These are phyloP conservation scores for Seriola rivoliana DNA, from an alignment of 2,113 vertebrate species.

Conservation along the genomic window DNA sequence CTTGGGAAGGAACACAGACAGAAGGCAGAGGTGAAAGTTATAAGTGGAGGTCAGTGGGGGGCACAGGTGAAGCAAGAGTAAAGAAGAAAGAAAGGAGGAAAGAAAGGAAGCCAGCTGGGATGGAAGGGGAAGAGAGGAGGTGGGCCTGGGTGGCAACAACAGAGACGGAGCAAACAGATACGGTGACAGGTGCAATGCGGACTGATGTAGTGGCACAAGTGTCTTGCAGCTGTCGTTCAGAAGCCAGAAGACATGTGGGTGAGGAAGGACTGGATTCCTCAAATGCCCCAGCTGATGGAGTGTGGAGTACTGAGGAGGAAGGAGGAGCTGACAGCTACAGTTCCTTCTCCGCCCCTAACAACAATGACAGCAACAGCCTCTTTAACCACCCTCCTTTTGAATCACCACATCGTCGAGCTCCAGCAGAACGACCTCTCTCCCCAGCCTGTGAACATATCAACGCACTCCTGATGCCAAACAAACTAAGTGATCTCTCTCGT, in stretches of 20 bases:
- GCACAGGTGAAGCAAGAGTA: background rate
- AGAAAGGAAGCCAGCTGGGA: constrained; percentile 6
- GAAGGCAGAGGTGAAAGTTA: background rate
- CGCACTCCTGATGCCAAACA: constrained; percentile 32
- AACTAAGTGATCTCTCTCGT: constrained; percentile 20
- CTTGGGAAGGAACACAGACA: background rate
- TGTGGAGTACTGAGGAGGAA: constrained; percentile 69
- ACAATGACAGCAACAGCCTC: constrained; percentile 30
- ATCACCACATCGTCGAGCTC: constrained; percentile 42
- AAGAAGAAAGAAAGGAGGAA: constrained; percentile 9
- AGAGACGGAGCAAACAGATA: constrained; percentile 44
- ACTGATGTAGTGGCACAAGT: constrained; percentile 11
- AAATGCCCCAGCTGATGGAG: constrained; percentile 26
- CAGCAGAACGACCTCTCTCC: constrained; percentile 84
- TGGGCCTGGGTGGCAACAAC: constrained; percentile 31
- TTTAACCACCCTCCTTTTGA: constrained; percentile 7
- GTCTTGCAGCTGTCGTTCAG: constrained; percentile 44
- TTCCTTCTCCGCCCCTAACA: constrained; percentile 49
- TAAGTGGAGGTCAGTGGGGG: constrained; percentile 4
- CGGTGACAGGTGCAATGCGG: constrained; percentile 63
- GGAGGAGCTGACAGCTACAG: constrained; percentile 21
- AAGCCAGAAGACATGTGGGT: constrained; percentile 29
- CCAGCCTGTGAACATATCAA: constrained; percentile 64
- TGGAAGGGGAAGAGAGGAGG: constrained; percentile 36
- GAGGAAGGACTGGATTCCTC: constrained; percentile 24